These are phyloP conservation scores for Nomada ruficornis DNA, from an alignment of 2,888 invertebrate species.

Conservation along the genomic window DNA sequence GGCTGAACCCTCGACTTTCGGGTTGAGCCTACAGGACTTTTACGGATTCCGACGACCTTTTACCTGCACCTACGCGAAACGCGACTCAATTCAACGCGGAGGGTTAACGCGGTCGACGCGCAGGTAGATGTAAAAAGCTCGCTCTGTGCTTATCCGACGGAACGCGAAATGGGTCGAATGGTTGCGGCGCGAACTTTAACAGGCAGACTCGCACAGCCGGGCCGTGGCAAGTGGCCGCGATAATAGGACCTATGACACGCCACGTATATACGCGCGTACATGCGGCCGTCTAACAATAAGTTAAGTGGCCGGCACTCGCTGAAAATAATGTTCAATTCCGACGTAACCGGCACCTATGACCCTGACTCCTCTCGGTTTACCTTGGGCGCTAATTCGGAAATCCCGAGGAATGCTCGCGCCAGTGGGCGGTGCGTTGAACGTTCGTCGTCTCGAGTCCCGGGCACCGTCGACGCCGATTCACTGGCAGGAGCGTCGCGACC, in stretches of 20 bases:
- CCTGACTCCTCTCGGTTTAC: constrained; percentile 73
- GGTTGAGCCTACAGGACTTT: no score
- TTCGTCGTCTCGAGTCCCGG: no score
- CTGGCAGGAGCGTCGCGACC: not conserved
- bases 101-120: constrained; percentile 1
- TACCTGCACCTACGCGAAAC: no score
- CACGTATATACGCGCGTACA: constrained; percentile 52
- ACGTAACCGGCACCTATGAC: constrained; percentile 73
- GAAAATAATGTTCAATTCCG: constrained; percentile 78
- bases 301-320: constrained; percentile 72
- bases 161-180: constrained; percentile 55
- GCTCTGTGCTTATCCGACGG: constrained; percentile 19
- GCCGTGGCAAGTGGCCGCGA: constrained; percentile 76
- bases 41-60: no score
- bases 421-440: no score
- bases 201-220: constrained; percentile 70
- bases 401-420: constrained; percentile 49
- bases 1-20: no score
- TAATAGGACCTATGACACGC: constrained; percentile 77
- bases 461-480: not conserved
- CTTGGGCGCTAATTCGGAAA: constrained; percentile 67
- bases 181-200: constrained; percentile 42
- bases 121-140: not conserved
- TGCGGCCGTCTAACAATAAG: constrained; percentile 55
- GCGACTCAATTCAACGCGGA: no score